Evolutionary conservation across 2,113 vertebrate species (phyloP), one percentile per base, ranked within the genome.

Genomic region (Tympanuchus pallidicinctus): DNA sequence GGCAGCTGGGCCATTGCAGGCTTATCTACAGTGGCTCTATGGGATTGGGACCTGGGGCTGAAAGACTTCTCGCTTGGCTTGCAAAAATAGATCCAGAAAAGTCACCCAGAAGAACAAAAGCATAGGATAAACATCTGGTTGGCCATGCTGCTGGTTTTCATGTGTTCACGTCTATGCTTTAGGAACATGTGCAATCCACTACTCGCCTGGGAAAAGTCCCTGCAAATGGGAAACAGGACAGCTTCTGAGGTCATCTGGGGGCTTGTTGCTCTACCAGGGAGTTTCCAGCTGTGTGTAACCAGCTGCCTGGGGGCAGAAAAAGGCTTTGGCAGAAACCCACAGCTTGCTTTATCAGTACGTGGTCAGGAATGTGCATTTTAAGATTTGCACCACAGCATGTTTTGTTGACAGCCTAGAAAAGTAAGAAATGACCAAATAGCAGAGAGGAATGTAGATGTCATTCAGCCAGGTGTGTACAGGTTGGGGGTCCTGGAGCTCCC

Each of bases 131-230:
- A 4, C 3, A 5, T 27, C 11, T 45, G 48, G 7, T 32, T 60
- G 54, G 61, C 43, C 18, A 48, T 22, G 11, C 6, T n/a, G 52
- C 19, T 2, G 2, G 30, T 63, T 74, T 80, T 57, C 11, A 0
- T 22, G 2, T 32, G 18, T 38, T 30, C 15, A 3, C 48, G 1
- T 45, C 0, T 52, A 1, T 12, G 2, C 7, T n/a, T 3, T 11
- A 6, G 2, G 3, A 30, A 6, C 12, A 4, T 30, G 9, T 36
- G 56, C 36, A 52, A 52, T 2, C 16, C 61, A 22, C 7, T 19
- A 80, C 47, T 25, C 11, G 3, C 12, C 30, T 74, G 13, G 47
- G 7, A 75, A 47, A 61, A 27, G 28, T 71, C 63, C 36, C 42
- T 76, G 20, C 17, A 18, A 17, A 22, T 38, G 77, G 52, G 65